Evolutionary conservation across 2,888 invertebrate genomes (phyloP).

Genomic region (Pharmacophagus antenor): DNA sequence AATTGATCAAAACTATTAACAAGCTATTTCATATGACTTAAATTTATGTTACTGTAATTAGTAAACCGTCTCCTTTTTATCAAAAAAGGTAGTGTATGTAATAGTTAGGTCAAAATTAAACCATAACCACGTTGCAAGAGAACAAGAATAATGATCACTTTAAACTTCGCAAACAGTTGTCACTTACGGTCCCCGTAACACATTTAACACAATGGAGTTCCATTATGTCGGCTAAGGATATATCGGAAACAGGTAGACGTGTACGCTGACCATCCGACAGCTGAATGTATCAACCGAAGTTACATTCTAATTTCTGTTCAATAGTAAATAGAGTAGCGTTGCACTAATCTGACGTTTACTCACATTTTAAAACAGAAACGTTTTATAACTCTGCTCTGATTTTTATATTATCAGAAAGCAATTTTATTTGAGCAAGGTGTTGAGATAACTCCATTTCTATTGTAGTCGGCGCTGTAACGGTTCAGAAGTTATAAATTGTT

Average conservation of each 20-base stretch:
- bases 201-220: conserved; percentile 1
- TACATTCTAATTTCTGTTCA: conserved; percentile 14
- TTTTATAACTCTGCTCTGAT: not conserved
- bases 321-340: not conserved
- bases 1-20: no score
- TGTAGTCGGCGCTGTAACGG: conserved; percentile 17
- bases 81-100: not conserved
- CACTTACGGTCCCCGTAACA: conserved; percentile 4
- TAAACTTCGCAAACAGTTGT: not conserved
- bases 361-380: not conserved
- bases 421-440: conserved; percentile 21
- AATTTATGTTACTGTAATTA: no score
- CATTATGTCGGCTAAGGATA: conserved; percentile 13
- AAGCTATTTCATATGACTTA: no score
- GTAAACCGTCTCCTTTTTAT: not conserved
- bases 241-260: conserved; percentile 19
- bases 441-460: conserved; percentile 25
- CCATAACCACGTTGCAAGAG: not conserved
- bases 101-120: no score
- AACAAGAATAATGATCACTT: conserved; percentile 4
- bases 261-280: conserved; percentile 16
- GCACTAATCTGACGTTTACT: not conserved
- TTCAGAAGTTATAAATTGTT: conserved; percentile 25
- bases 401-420: conserved; percentile 1
- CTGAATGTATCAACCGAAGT: conserved; percentile 20